Percentiles rank a stretch among this genome's conserved stretches.
phyloP scores from a whole-genome alignment of 2,797 vertebrate species.

The Bufotes viridis region DNA sequence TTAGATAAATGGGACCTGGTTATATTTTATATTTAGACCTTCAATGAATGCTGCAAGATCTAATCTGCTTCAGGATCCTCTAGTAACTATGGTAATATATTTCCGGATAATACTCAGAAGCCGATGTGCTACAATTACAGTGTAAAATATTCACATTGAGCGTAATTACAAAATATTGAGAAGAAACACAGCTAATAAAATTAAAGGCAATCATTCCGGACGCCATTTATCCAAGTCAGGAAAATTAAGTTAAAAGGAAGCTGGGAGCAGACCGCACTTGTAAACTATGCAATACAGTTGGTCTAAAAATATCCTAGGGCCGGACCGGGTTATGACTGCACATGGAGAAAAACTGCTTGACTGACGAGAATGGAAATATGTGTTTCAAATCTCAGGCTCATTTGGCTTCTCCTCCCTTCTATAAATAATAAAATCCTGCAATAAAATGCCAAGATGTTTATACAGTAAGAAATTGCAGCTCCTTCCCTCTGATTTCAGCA shows the following conservation, averaged over 20 bases:
- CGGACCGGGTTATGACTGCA: constrained; percentile 45
- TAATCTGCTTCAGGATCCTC: constrained; percentile 21
- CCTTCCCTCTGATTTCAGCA: neutral
- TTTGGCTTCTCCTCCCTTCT: constrained; percentile 33
- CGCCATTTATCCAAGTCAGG: constrained; percentile 48
- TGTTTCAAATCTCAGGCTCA: constrained; percentile 40
- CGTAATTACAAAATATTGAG: constrained; percentile 48
- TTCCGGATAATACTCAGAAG: constrained; percentile 17
- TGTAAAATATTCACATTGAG: neutral
- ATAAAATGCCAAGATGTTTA: constrained; percentile 55
- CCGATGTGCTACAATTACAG: neutral
- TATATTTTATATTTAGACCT: neutral
- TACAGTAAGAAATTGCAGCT: constrained; percentile 37
- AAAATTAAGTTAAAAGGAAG: constrained; percentile 49
- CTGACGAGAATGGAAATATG: constrained; percentile 57
- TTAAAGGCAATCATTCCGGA: constrained; percentile 41
- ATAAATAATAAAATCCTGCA: constrained; percentile 52
- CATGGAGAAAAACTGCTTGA: constrained; percentile 54
- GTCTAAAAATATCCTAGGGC: constrained; percentile 52
- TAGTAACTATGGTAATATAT: constrained; percentile 11
- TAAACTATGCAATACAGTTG: constrained; percentile 53
- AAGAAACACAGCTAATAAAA: constrained; percentile 36
- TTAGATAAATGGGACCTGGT: neutral
- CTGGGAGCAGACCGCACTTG: constrained; percentile 36
- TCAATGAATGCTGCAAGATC: neutral